Evolutionary conservation across 2,888 invertebrate species (phyloP).

Genomic region (Heliconius cydno): DNA sequence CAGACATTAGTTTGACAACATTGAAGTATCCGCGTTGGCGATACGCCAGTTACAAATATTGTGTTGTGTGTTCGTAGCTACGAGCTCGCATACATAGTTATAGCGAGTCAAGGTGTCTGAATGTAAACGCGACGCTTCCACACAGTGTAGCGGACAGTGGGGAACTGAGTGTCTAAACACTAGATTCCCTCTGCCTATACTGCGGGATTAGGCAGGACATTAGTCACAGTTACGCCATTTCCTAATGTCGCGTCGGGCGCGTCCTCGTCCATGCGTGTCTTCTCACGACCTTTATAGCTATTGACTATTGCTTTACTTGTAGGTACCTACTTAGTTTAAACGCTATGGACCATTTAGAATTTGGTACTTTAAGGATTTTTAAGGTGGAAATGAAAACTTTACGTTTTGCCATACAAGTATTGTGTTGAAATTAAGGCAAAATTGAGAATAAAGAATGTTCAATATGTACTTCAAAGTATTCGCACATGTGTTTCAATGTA

Average conservation of each 20-base stretch:
- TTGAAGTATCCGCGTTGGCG: conserved; percentile 32
- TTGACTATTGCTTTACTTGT: conserved; percentile 30
- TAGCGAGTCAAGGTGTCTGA: background rate
- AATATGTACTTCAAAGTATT: background rate
- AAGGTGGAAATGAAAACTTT: background rate
- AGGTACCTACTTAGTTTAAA: background rate
- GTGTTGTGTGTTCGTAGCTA: conserved; percentile 20
- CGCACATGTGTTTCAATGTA: conserved; percentile 22
- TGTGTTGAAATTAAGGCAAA: too few species aligned
- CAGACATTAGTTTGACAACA: conserved; percentile 40
- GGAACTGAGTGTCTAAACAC: too few species aligned
- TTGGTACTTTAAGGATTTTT: background rate
- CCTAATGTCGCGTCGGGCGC: conserved; percentile 7
- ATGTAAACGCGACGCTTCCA: too few species aligned
- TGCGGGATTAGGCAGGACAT: too few species aligned
- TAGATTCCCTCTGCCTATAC: too few species aligned
- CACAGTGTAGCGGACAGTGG: too few species aligned
- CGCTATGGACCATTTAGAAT: background rate
- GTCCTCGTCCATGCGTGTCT: conserved; percentile 24
- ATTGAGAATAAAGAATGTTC: background rate
- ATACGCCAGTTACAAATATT: conserved; percentile 27
- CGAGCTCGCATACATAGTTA: too few species aligned
- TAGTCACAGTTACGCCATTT: background rate
- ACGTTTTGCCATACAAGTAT: too few species aligned
- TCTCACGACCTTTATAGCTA: conserved; percentile 22